Evolutionary conservation across 2,888 invertebrate genomes (phyloP).

Genomic region (Aelia acuminata): DNA sequence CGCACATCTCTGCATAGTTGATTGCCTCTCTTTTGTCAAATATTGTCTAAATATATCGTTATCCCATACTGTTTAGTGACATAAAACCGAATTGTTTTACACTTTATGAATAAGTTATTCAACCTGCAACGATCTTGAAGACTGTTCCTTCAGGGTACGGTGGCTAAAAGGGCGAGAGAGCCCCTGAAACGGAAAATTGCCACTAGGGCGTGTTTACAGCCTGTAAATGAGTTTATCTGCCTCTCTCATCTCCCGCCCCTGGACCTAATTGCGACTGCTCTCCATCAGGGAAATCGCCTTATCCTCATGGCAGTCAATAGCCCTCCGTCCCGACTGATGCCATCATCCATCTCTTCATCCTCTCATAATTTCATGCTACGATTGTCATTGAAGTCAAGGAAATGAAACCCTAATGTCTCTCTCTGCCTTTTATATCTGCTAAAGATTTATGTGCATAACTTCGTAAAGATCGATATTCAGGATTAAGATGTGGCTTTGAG

Average conservation of each 20-base stretch:
- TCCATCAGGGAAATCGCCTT: slow-evolving; percentile 27
- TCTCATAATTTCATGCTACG: neutral
- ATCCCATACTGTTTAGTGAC: neutral
- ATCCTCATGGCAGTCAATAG: neutral
- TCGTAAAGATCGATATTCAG: too few species aligned
- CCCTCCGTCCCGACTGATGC: neutral
- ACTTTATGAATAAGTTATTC: slow-evolving; percentile 9
- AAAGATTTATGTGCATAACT: too few species aligned
- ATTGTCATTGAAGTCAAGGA: slow-evolving; percentile 53
- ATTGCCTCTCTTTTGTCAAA: too few species aligned
- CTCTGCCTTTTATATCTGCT: neutral
- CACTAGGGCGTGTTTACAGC: slow-evolving; percentile 37
- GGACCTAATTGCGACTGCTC: neutral
- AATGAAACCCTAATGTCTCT: neutral
- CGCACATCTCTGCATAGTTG: too few species aligned
- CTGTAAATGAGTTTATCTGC: slow-evolving; percentile 51
- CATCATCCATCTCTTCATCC: neutral
- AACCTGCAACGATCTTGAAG: neutral
- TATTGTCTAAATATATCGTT: neutral
- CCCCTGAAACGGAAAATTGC: slow-evolving; percentile 45
- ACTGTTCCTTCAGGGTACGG: neutral
- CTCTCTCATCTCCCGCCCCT: neutral
- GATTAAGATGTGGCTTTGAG: too few species aligned
- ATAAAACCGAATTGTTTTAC: neutral
- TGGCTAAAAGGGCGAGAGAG: neutral